Evolutionary conservation across 1,140 invertebrate species (phyloP), one percentile per base, ranked within the genome.

Genomic region (Babylonia areolata): DNA sequence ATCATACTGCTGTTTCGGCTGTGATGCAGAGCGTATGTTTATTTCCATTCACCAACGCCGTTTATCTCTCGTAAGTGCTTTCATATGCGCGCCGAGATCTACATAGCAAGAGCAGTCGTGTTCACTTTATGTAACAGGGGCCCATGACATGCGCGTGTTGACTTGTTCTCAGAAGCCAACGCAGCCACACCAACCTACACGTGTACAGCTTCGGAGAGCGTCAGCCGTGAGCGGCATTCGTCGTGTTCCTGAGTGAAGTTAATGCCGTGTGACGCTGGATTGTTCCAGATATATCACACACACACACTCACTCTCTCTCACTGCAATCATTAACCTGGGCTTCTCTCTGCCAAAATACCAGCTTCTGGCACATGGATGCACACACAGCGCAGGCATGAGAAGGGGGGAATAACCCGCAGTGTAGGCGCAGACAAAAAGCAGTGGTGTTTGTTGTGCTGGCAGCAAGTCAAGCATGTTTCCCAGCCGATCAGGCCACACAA

Each of bases 401-500:
- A 64, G 58, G 58, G 28, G 58, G 28, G 6, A 64, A 64, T 12
- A 12, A 64, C 58, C 15, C 6, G 2, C 58, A 64, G 28, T 23
- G 5, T 23, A 64, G 58, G 58, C 15, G 58, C 58, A 2, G 20
- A 12, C 5, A n/a, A 23, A 64, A 23, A 64, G 58, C 5, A 64
- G 58, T 31, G 33, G 71, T 33, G 9, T 12, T 33, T 28, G 33
- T 17, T 40, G 35, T 40, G 37, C 75, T 77, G 75, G 75, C 75
- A 77, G 33, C 75, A 15, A 20, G 75, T 77, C 75, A 77, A 42
- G 37, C 75, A 40, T 77, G 75, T 77, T 37, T 77, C 75, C 15
- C 33, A 35, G 20, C 28, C 37, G 35, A 77, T 39, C 37, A 40
- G 75, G 35, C 35, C 35, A 39, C 37, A 31, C 35, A 15, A 40